A percentile compares a stretch with the other conserved stretches of the same genome.
Evolutionary conservation across 2,888 invertebrate species (phyloP).

Genomic region (Diarsia mendica): DNA sequence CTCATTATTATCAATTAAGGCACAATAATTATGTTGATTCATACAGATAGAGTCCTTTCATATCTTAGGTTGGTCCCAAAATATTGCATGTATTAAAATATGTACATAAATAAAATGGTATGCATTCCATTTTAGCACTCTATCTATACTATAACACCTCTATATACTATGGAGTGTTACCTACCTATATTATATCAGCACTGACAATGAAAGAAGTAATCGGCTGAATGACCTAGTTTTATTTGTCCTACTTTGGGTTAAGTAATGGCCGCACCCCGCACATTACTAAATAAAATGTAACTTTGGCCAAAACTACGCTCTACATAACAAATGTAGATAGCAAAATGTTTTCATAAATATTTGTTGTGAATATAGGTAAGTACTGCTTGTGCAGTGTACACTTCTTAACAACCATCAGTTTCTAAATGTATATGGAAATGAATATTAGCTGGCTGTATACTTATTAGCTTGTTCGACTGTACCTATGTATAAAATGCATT

Average conservation of each 20-base stretch:
- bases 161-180: neutral
- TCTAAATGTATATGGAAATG: no score
- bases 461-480: no score
- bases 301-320: slow-evolving; percentile 17
- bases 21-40: neutral
- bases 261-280: slow-evolving; percentile 67
- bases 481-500: no score
- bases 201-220: slow-evolving; percentile 42
- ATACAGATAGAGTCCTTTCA: neutral
- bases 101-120: no score
- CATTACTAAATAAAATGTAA: slow-evolving; percentile 29
- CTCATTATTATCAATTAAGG: neutral
- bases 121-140: no score
- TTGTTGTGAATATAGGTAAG: neutral
- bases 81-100: neutral
- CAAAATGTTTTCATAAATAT: neutral
- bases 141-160: no score
- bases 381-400: neutral
- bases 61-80: neutral
- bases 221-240: slow-evolving; percentile 58
- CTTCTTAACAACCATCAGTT: neutral
- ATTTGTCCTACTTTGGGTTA: slow-evolving; percentile 58
- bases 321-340: neutral
- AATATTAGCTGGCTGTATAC: no score
- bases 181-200: slow-evolving; percentile 1